Evolutionary conservation across 2,888 invertebrate species (phyloP).

Genomic region (Sturmia bella): DNA sequence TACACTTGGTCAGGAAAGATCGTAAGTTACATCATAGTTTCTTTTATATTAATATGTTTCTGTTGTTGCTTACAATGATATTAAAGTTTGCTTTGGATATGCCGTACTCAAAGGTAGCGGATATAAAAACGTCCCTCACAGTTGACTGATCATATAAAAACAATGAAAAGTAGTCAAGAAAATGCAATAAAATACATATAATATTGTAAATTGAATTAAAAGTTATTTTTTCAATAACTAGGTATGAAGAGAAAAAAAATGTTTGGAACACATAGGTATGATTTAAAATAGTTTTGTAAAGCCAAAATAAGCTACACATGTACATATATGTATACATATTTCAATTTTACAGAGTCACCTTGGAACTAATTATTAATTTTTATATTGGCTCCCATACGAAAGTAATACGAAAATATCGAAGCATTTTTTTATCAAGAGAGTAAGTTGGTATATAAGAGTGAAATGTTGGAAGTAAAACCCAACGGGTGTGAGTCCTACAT

Average conservation of each 20-base stretch:
- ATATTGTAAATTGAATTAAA: slow-evolving; percentile 21
- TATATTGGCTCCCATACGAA: too few relatives aligned
- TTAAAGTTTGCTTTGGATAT: background rate
- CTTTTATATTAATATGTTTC: background rate
- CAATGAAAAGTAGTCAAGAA: slow-evolving; percentile 34
- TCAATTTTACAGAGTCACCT: too few relatives aligned
- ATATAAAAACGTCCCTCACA: slow-evolving; percentile 60
- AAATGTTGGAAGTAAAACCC: too few relatives aligned
- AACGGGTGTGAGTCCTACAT: too few relatives aligned
- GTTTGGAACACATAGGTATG: background rate
- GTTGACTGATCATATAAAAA: slow-evolving; percentile 56
- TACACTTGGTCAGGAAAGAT: slow-evolving; percentile 58
- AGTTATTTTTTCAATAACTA: slow-evolving; percentile 32
- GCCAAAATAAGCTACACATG: too few relatives aligned
- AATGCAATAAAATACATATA: slow-evolving; percentile 54
- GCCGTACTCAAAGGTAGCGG: slow-evolving; percentile 21
- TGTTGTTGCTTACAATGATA: background rate
- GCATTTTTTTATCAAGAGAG: too few relatives aligned
- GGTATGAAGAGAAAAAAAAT: background rate
- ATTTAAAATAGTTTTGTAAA: slow-evolving; percentile 19
- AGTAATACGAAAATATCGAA: too few relatives aligned
- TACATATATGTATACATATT: too few relatives aligned
- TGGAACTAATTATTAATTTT: too few relatives aligned
- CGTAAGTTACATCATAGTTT: slow-evolving; percentile 64
- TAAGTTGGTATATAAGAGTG: too few relatives aligned